Base-by-base conservation (phyloP, 2,888 invertebrate species). In the Volucella zonaria region DNA sequence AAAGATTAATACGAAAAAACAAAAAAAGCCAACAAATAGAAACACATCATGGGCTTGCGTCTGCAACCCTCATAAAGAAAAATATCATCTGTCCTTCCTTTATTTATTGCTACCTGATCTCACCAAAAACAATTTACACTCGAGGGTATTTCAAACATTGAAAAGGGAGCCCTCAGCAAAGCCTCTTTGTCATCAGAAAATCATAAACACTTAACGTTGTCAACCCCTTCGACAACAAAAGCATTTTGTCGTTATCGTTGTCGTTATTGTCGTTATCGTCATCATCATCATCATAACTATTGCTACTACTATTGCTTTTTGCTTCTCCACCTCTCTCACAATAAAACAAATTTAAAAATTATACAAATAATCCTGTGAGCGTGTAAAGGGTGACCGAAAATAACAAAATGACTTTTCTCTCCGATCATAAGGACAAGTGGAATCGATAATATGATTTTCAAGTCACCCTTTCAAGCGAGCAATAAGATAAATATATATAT, bases 361-460 rank as follows among this genome's bases (percentile, higher is more conserved):
- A 76, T 61, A 68, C 66, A 76, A 76, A 71, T 49, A 70, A 47
- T 43, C 43, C n/a, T 68, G 62, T 12, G n/a, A 31, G 45, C 23
- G 42, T 42, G n/a, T 14, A 38, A 54, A 74, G 58, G 71, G 71
- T 54, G 45, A 38, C 18, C 31, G 45, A 59, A 43, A 56, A 54
- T 15, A 52, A 40, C 59, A 31, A 49, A 51, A 40, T 49, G 23
- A 40, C 18, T n/a, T 43, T 43, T 66, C 61, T 73, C 51, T 14
- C 54, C 47, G 49, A 71, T 85, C 85, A 85, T 85, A 85, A 47
- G 85, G 85, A 85, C 80, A 85, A 85, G 85, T 85, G 80, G 73
- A 47, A 85, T 80, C 73, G 62, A 81, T 85, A 85, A 85, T 85
- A 58, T 43, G 75, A 80, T 85, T 80, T 61, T 9, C 38, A 52